These are phyloP conservation scores for Megathymus violae DNA, from an alignment of 1,140 invertebrate species.

Conservation along the genomic window DNA sequence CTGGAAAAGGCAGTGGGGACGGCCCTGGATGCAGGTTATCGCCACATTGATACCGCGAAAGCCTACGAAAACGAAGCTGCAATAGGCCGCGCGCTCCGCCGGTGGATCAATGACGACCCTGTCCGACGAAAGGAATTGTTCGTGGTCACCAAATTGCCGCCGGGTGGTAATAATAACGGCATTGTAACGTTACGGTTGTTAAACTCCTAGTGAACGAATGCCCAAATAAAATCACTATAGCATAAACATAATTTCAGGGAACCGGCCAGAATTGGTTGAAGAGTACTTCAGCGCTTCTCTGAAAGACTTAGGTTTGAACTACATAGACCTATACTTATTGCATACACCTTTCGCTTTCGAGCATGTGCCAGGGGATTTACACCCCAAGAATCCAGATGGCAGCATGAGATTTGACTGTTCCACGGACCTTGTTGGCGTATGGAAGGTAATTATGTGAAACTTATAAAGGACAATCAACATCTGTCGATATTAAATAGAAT, in stretches of 20 bases:
- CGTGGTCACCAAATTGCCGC: constrained; percentile 86
- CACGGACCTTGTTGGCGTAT: constrained; percentile 88
- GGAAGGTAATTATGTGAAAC: constrained; percentile 91
- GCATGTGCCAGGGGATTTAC: constrained; percentile 72
- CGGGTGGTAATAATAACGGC: constrained; percentile 51
- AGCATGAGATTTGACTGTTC: constrained; percentile 85
- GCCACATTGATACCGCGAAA: constrained; percentile 88
- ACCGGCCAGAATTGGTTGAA: constrained; percentile 83
- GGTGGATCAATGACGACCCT: constrained; percentile 86
- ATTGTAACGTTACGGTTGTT: too few species aligned
- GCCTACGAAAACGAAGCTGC: constrained; percentile 86
- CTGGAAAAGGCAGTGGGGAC: constrained; percentile 83
- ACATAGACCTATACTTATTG: constrained; percentile 89
- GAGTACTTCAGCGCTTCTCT: constrained; percentile 86
- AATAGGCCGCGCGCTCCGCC: constrained; percentile 86
- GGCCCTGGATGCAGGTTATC: constrained; percentile 87
- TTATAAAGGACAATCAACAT: too few species aligned
- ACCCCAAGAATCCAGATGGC: constrained; percentile 85
- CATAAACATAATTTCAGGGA: constrained; percentile 52
- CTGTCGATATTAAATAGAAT: too few species aligned
- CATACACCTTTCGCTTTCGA: constrained; percentile 84
- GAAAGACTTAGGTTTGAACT: constrained; percentile 85
- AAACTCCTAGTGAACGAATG: too few species aligned
- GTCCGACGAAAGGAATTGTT: constrained; percentile 88
- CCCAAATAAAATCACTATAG: too few species aligned